A percentile compares a stretch with the other conserved stretches of the same genome.
Conservation (phyloP, 1,140 invertebrate species). For the Cyrtorhinus lividipennis region DNA sequence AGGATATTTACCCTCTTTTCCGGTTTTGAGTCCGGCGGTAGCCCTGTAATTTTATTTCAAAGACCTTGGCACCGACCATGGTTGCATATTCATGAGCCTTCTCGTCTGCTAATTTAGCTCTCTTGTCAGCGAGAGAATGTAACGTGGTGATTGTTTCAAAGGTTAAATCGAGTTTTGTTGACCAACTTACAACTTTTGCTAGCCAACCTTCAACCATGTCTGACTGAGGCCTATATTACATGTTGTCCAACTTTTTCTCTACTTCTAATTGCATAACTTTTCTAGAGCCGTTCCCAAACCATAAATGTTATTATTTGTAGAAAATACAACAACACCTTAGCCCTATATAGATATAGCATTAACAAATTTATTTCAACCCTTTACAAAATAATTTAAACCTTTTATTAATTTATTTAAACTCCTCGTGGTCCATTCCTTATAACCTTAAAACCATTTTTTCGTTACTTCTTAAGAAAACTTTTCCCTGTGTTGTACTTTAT, state of each 20-base stretch:
- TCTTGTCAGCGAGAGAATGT: background rate
- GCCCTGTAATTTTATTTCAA: background rate
- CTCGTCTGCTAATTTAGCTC: background rate
- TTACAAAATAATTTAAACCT: too few species aligned
- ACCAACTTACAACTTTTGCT: too few species aligned
- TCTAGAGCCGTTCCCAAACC: background rate
- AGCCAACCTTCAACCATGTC: too few species aligned
- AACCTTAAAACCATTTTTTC: too few species aligned
- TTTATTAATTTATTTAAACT: too few species aligned
- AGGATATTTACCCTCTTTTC: background rate
- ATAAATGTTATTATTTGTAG: too few species aligned
- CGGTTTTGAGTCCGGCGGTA: background rate
- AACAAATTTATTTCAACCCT: too few species aligned
- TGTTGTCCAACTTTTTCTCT: background rate
- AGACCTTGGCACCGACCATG: conserved; percentile 5
- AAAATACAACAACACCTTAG: too few species aligned
- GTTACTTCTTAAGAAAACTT: too few species aligned
- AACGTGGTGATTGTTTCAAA: background rate
- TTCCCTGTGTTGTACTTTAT: too few species aligned
- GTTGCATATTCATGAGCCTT: conserved; percentile 5
- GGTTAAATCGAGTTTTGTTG: background rate
- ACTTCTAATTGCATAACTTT: background rate
- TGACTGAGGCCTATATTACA: background rate
- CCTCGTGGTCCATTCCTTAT: too few species aligned
- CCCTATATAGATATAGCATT: too few species aligned